Evolutionary conservation across 2,888 invertebrate species (phyloP).

Genomic region (Zaprionus bogoriensis): DNA sequence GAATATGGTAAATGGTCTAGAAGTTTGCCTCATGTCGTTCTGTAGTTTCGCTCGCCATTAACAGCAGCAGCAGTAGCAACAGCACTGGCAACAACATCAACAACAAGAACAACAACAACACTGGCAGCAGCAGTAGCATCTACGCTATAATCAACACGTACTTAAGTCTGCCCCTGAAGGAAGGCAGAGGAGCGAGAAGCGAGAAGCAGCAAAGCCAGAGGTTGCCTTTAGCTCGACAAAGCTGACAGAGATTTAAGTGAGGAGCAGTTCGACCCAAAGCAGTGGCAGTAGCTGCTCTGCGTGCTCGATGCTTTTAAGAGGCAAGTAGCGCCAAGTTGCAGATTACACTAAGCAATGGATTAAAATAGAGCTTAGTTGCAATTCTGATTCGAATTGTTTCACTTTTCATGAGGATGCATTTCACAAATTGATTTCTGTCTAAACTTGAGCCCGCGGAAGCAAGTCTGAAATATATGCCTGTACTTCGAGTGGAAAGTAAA

Average conservation of each 20-base stretch:
- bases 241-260: conserved; percentile 26
- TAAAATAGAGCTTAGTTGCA: conserved; percentile 23
- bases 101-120: conserved; percentile 12
- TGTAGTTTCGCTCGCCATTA: conserved; percentile 59
- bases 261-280: neutral
- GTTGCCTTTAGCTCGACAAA: neutral
- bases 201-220: too few species aligned
- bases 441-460: neutral
- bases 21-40: conserved; percentile 54
- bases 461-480: too few species aligned
- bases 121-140: conserved; percentile 47
- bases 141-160: conserved; percentile 74
- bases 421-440: conserved; percentile 2
- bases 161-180: conserved; percentile 50
- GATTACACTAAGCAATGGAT: conserved; percentile 19
- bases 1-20: conserved; percentile 77
- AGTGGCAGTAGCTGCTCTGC: conserved; percentile 12
- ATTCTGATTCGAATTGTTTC: conserved; percentile 1
- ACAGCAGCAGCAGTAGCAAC: conserved; percentile 47
- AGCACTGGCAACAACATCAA: conserved; percentile 32
- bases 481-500: too few species aligned
- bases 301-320: conserved; percentile 19
- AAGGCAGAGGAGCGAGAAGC: neutral
- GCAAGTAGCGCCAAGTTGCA: conserved; percentile 13
- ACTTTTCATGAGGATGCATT: neutral